Evolutionary conservation across 2,797 vertebrate species (phyloP), one percentile per base, ranked within the genome.

Genomic region (Cynopterus sphinx): DNA sequence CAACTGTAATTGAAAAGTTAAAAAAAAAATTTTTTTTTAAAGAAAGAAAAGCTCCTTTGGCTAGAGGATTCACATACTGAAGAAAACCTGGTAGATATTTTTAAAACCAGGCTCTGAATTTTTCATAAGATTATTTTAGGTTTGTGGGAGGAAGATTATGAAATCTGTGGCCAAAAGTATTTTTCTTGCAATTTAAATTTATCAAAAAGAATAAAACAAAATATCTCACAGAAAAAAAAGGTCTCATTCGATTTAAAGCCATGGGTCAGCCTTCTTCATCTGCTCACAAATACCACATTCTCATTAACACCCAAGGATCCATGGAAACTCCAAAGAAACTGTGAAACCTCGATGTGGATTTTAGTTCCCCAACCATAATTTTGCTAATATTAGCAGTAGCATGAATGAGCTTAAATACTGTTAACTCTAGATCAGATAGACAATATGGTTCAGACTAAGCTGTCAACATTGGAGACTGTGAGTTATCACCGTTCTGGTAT

Each of bases 91-190:
- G 49, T 87, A 87, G n/a, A 57, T 86, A 71, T 65, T 94, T 93
- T 43, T 71, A 87, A 93, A 93, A 65, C 0, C 41, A 63, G 51
- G 55, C 31, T 97, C 90, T 96, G 93, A 92, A 96, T 96, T 90
- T 96, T 96, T 96, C 81, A 78, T 93, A 59, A 93, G 83, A 93
- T 78, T 96, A 95, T 96, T 96, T 95, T 94, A 94, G 83, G 94
- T 65, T 73, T 96, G 75, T 85, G 13, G 86, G 55, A 91, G 67
- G 63, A 90, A 93, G 53, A 95, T 92, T 92, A 91, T 79, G 46
- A 97, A 95, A 92, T 87, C 74, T 89, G 41, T 74, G 70, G 61
- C 85, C 82, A 71, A 92, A 93, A 90, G 85, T 46, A 71, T 90
- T 95, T 95, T 92, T 88, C 87, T 87, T 74, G 21, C 15, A 74